Evolutionary conservation across 1,140 invertebrate species (phyloP).

Genomic region (Drosophila kohkoa): DNA sequence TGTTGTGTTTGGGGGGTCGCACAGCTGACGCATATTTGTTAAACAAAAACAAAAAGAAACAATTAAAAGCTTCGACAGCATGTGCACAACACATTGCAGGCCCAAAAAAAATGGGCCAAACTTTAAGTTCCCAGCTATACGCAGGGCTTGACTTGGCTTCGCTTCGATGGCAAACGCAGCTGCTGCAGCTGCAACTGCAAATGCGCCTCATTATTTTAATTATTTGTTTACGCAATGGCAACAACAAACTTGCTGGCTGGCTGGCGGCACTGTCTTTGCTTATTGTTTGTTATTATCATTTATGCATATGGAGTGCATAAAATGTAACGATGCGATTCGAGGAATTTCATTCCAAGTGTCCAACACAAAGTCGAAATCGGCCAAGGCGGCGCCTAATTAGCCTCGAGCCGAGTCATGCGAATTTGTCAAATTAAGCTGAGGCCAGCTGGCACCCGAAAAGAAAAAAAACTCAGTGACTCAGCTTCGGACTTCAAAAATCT

Average conservation of each 20-base stretch:
- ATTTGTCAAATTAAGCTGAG: slow-evolving; percentile 76
- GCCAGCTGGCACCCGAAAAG: slow-evolving; percentile 36
- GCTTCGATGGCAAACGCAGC: slow-evolving; percentile 65
- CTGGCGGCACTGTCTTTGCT: slow-evolving; percentile 57
- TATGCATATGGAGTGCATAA: slow-evolving; percentile 57
- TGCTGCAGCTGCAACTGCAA: slow-evolving; percentile 52
- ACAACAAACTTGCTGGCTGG: slow-evolving; percentile 54
- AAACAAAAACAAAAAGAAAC: slow-evolving; percentile 43
- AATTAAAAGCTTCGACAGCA: slow-evolving; percentile 75
- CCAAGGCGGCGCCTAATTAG: slow-evolving; percentile 69
- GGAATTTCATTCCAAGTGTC: slow-evolving; percentile 51
- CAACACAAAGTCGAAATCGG: slow-evolving; percentile 8
- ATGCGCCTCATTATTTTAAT: slow-evolving; percentile 74
- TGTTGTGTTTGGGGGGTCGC: slow-evolving; percentile 39
- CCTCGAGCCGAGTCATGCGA: slow-evolving; percentile 66
- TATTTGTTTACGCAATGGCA: slow-evolving; percentile 80
- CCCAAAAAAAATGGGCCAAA: slow-evolving; percentile 35
- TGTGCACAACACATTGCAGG: slow-evolving; percentile 69
- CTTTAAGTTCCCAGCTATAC: slow-evolving; percentile 38
- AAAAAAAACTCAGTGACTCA: not conserved
- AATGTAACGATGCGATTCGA: slow-evolving; percentile 49
- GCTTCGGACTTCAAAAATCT: slow-evolving; percentile 56
- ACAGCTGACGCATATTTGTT: slow-evolving; percentile 74
- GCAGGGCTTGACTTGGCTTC: not conserved
- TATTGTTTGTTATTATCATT: slow-evolving; percentile 11